These are phyloP conservation scores for Apodemia zela DNA, from an alignment of 2,888 invertebrate species.

Conservation along the genomic window DNA sequence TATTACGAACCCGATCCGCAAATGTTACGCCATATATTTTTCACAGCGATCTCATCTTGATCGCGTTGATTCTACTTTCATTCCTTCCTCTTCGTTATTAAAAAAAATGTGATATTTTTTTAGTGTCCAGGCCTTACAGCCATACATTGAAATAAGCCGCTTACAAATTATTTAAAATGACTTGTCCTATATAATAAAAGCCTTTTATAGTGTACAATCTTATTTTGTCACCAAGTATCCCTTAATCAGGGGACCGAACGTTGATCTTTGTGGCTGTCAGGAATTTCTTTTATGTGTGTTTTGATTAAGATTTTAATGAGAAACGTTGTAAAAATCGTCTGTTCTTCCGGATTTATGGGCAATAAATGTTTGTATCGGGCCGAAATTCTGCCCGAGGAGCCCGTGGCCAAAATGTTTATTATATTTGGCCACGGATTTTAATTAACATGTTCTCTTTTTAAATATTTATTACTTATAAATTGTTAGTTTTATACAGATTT, in stretches of 20 bases:
- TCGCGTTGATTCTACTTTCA: too few relatives aligned
- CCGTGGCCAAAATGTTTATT: conserved; percentile 24
- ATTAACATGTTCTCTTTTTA: background rate
- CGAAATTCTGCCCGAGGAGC: conserved; percentile 32
- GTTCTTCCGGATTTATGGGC: conserved; percentile 44
- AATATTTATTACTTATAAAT: conserved; percentile 3
- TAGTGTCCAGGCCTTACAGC: too few relatives aligned
- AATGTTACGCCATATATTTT: too few relatives aligned
- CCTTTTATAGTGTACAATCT: background rate
- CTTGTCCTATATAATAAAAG: too few relatives aligned
- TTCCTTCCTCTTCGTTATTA: too few relatives aligned
- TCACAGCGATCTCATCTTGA: too few relatives aligned
- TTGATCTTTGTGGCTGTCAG: conserved; percentile 16
- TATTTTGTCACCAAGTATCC: background rate
- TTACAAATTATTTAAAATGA: too few relatives aligned
- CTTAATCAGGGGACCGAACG: conserved; percentile 3
- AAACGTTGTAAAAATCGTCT: conserved; percentile 42
- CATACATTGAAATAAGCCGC: too few relatives aligned
- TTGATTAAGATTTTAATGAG: conserved; percentile 43
- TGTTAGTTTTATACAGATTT: background rate
- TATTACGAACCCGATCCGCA: too few relatives aligned
- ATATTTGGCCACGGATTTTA: conserved; percentile 7
- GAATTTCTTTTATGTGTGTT: conserved; percentile 21
- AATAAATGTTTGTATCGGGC: conserved; percentile 39
- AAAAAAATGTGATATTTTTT: too few relatives aligned